Conservation (phyloP, 2,797 vertebrate genomes). For the Syndactyla subalaris region DNA sequence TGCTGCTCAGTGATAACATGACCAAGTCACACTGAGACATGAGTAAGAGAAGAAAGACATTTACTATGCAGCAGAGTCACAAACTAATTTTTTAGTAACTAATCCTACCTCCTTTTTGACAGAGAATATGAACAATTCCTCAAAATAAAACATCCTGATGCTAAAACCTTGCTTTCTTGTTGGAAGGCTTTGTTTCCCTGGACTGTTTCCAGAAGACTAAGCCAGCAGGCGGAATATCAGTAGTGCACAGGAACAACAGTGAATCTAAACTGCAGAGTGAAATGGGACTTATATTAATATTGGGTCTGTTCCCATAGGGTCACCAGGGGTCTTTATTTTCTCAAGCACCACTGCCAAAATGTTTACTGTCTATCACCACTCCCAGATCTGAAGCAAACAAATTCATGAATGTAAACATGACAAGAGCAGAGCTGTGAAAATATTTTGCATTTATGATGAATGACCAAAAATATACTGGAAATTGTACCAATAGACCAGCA, state of each 20-base stretch:
- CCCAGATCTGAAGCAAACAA: background rate
- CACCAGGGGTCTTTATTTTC: background rate
- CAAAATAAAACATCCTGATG: background rate
- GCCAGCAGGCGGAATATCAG: background rate
- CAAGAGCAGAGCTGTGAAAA: background rate
- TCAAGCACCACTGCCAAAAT: background rate
- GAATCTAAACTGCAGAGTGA: background rate
- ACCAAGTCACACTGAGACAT: background rate
- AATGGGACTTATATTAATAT: background rate
- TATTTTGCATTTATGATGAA: background rate
- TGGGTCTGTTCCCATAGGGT: background rate
- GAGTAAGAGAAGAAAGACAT: background rate
- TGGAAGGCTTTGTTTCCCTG: background rate
- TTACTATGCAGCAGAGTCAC: background rate
- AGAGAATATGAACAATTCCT: background rate
- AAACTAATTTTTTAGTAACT: background rate
- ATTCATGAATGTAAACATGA: background rate
- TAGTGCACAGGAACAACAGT: background rate
- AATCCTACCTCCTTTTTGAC: background rate
- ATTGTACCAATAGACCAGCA: background rate
- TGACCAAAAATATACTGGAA: background rate
- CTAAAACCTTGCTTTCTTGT: background rate
- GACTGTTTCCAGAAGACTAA: background rate
- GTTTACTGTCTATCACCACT: background rate
- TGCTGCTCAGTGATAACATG: background rate